Percentiles rank a stretch among this genome's conserved stretches.
These are phyloP conservation scores for Xerus rutilus DNA, from an alignment of 2,797 vertebrate genomes.

Conservation along the genomic window DNA sequence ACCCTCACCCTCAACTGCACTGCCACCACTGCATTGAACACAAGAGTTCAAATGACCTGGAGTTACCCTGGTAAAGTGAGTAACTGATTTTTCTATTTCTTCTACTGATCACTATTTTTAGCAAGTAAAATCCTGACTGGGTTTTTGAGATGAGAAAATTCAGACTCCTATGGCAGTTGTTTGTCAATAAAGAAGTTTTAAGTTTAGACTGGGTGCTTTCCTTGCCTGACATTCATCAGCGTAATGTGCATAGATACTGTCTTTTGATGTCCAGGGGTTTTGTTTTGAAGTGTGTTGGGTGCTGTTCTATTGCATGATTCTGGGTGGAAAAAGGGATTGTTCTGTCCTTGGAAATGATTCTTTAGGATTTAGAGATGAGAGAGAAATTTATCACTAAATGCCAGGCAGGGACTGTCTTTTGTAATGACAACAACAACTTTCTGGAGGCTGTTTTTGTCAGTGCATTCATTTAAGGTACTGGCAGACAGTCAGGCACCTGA, in stretches of 20 bases:
- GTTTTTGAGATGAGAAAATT: conserved; percentile 55
- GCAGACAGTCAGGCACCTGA: conserved; percentile 84
- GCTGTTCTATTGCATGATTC: conserved; percentile 63
- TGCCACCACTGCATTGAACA: conserved; percentile 93
- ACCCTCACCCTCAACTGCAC: conserved; percentile 94
- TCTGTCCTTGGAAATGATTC: conserved; percentile 73
- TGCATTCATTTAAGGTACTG: conserved; percentile 73
- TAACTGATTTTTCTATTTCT: conserved; percentile 31
- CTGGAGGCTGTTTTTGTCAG: conserved; percentile 64
- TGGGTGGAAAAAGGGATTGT: neutral
- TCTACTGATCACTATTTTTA: conserved; percentile 60
- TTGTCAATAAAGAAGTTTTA: conserved; percentile 60
- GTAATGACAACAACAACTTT: conserved; percentile 71
- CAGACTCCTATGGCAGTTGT: neutral
- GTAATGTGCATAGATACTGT: conserved; percentile 72
- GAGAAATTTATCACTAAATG: conserved; percentile 76
- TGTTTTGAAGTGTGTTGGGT: conserved; percentile 76
- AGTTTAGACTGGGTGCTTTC: neutral
- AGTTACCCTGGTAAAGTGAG: conserved; percentile 95
- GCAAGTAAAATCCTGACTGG: neutral
- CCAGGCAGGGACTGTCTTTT: conserved; percentile 74
- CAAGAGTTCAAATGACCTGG: conserved; percentile 96
- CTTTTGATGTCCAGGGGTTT: conserved; percentile 73
- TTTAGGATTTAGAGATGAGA: conserved; percentile 65
- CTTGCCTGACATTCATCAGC: conserved; percentile 54